Percentiles rank a stretch among this genome's conserved stretches.
These are phyloP conservation scores for Drosophila dives DNA, from an alignment of 2,888 invertebrate species.

Conservation along the genomic window DNA sequence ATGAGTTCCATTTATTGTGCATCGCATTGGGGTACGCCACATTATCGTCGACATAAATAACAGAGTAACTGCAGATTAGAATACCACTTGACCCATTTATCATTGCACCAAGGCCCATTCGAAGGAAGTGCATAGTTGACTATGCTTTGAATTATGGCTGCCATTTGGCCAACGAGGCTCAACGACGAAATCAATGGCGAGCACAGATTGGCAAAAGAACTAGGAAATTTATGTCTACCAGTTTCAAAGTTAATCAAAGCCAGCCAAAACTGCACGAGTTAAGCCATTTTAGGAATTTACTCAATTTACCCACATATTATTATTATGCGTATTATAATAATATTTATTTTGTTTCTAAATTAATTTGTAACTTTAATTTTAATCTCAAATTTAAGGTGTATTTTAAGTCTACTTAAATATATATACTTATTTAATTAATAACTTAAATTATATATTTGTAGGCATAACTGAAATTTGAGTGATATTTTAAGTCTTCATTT, in stretches of 20 bases:
- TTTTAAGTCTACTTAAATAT: no score
- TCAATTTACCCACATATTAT: not conserved
- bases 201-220: not conserved
- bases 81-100: conserved; percentile 40
- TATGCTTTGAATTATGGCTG: conserved; percentile 20
- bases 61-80: conserved; percentile 3
- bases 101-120: conserved; percentile 39
- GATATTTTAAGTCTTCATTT: no score
- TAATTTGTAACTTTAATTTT: not conserved
- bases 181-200: conserved; percentile 7
- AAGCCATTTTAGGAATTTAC: not conserved
- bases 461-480: no score
- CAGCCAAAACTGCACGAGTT: not conserved
- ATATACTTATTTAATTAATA: no score
- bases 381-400: not conserved
- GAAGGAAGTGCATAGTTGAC: conserved; percentile 36
- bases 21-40: conserved; percentile 5
- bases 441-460: no score
- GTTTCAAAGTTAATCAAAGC: not conserved
- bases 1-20: not conserved
- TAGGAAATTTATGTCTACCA: not conserved
- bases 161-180: conserved; percentile 22
- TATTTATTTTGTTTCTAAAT: not conserved
- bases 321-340: not conserved
- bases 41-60: conserved; percentile 57